Conservation (phyloP, 2,797 vertebrate species). For the Momotus momota region DNA sequence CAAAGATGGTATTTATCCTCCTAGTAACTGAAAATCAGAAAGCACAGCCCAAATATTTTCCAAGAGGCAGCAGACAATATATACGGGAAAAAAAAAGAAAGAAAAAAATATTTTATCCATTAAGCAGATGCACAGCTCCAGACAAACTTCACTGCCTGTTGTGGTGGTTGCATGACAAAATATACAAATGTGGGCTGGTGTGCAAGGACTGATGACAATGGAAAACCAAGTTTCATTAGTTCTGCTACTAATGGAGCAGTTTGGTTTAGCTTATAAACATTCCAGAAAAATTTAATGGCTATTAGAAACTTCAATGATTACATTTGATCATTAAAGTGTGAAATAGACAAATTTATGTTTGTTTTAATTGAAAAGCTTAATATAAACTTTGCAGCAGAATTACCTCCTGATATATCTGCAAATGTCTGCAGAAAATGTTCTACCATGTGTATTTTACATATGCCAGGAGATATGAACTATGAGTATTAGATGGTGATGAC, state of each 20-base stretch:
- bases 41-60: background rate
- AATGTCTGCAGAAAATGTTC: background rate
- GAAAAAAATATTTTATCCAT: background rate
- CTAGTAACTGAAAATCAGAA: background rate
- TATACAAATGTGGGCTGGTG: background rate
- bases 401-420: background rate
- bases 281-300: background rate
- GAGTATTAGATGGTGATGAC: background rate
- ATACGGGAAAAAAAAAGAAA: background rate
- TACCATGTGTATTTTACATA: background rate
- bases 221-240: conserved; percentile 13
- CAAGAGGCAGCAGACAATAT: background rate
- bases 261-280: background rate
- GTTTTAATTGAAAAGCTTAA: conserved; percentile 35
- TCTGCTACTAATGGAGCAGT: background rate
- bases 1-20: background rate
- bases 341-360: conserved; percentile 27
- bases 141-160: background rate
- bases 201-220: background rate
- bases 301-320: conserved; percentile 4
- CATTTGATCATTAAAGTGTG: conserved; percentile 20
- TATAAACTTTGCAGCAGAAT: conserved; percentile 1
- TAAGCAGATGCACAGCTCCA: background rate
- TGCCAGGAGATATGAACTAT: background rate
- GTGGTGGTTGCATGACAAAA: background rate